These are phyloP conservation scores for Mesochorus sp. DNA, from an alignment of 2,888 invertebrate species.

Conservation along the genomic window DNA sequence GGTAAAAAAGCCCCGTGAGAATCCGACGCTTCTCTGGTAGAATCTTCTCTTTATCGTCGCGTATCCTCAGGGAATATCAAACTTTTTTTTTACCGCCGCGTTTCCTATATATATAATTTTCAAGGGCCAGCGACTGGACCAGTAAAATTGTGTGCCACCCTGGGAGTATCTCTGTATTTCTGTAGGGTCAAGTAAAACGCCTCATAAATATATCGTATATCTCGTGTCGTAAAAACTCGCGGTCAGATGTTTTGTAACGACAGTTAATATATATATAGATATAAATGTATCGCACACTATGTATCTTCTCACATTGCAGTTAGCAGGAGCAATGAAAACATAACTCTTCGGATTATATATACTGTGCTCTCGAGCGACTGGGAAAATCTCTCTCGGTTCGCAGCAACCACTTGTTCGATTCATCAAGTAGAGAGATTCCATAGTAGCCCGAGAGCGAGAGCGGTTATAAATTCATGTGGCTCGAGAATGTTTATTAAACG, in stretches of 20 bases:
- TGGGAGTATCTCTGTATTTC: too few relatives aligned
- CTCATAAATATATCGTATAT: neutral
- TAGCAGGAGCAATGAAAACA: slow-evolving; percentile 45
- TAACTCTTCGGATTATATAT: slow-evolving; percentile 58
- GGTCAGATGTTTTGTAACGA: slow-evolving; percentile 40
- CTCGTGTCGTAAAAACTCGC: neutral
- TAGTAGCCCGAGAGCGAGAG: slow-evolving; percentile 1
- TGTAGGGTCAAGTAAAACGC: too few relatives aligned
- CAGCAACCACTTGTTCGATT: slow-evolving; percentile 61
- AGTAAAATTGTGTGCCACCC: too few relatives aligned
- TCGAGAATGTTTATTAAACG: slow-evolving; percentile 49
- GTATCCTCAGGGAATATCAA: too few relatives aligned
- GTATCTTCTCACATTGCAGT: slow-evolving; percentile 12
- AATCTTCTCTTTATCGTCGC: too few relatives aligned
- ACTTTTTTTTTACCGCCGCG: too few relatives aligned
- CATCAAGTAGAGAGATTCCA: slow-evolving; percentile 60
- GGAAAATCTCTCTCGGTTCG: slow-evolving; percentile 23
- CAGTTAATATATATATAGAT: slow-evolving; percentile 14
- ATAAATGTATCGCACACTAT: neutral
- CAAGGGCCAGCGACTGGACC: too few relatives aligned
- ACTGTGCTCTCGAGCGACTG: slow-evolving; percentile 44
- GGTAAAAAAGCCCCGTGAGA: too few relatives aligned
- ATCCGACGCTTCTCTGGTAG: too few relatives aligned
- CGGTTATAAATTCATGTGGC: slow-evolving; percentile 53
- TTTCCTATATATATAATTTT: too few relatives aligned